phyloP scores from a whole-genome alignment of 2,113 vertebrate genomes.

The Seriola dumerili region DNA sequence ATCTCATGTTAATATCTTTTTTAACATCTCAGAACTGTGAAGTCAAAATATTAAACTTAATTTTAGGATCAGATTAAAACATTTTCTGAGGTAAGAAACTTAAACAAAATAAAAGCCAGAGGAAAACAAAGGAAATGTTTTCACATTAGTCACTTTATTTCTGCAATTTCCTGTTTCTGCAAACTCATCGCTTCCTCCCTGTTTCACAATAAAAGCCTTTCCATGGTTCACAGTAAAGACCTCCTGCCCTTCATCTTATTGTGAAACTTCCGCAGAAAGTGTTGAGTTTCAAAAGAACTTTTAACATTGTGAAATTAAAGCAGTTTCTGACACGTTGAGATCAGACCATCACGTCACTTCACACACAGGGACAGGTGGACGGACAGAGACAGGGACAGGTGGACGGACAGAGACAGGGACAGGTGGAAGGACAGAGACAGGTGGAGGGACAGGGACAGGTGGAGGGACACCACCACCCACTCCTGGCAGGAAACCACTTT shows the following conservation, averaged over 20 bases:
- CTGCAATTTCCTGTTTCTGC: conserved; percentile 23
- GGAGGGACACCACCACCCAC: too few relatives aligned
- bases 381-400: background rate
- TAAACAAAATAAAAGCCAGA: background rate
- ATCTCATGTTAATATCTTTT: too few relatives aligned
- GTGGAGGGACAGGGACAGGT: background rate
- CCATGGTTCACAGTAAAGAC: background rate
- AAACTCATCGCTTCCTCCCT: conserved; percentile 4
- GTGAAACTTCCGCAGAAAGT: background rate
- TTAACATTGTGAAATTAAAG: too few relatives aligned
- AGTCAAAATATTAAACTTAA: too few relatives aligned
- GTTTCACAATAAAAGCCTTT: conserved; percentile 56
- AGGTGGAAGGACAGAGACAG: background rate
- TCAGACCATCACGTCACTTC: too few relatives aligned
- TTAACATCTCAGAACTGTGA: too few relatives aligned
- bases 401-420: background rate
- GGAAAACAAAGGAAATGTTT: too few relatives aligned
- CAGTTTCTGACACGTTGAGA: too few relatives aligned
- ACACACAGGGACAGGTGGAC: background rate
- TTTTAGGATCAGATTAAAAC: too few relatives aligned
- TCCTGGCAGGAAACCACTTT: too few relatives aligned
- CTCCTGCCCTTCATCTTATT: background rate
- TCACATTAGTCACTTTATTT: background rate
- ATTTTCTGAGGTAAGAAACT: too few relatives aligned
- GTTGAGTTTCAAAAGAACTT: background rate